These are phyloP conservation scores for Poeciliopsis infans DNA, from an alignment of 2,797 vertebrate genomes.

Conservation along the genomic window DNA sequence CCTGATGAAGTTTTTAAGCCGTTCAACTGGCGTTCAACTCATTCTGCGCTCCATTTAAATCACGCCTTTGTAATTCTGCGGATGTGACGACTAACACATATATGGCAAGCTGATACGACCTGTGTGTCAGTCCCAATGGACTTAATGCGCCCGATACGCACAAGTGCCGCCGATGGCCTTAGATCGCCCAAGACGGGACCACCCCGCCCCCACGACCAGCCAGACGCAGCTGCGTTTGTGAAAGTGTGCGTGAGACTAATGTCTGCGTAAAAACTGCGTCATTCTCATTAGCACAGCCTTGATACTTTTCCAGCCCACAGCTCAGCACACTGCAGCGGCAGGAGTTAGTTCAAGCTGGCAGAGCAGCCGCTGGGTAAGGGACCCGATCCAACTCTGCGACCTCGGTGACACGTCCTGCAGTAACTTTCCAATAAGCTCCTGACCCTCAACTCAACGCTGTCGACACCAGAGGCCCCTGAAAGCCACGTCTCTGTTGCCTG, in stretches of 20 bases:
- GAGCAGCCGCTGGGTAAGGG: slow-evolving; percentile 10
- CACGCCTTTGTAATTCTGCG: slow-evolving; percentile 15
- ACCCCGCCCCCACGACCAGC: slow-evolving; percentile 35
- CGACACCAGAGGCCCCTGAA: slow-evolving; percentile 37
- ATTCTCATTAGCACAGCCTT: slow-evolving; percentile 63
- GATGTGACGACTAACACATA: slow-evolving; percentile 29
- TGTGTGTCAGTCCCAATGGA: slow-evolving; percentile 27
- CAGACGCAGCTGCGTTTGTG: slow-evolving; percentile 18
- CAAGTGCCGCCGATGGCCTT: slow-evolving; percentile 35
- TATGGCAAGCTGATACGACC: slow-evolving; percentile 38
- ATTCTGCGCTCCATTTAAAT: slow-evolving; percentile 3
- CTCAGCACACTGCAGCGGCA: slow-evolving; percentile 26
- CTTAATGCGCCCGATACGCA: slow-evolving; percentile 39
- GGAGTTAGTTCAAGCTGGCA: slow-evolving; percentile 8
- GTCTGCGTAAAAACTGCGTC: slow-evolving; percentile 26
- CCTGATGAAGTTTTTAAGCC: neutral
- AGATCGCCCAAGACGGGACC: slow-evolving; percentile 24
- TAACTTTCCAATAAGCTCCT: slow-evolving; percentile 65
- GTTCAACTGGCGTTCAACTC: neutral
- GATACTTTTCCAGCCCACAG: slow-evolving; percentile 51
- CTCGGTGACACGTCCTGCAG: slow-evolving; percentile 58
- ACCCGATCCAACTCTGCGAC: slow-evolving; percentile 44
- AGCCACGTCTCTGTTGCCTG: slow-evolving; percentile 28
- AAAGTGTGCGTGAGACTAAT: slow-evolving; percentile 11
- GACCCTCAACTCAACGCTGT: slow-evolving; percentile 42